Base-by-base conservation (phyloP, 2,797 vertebrate genomes). In the Schizopygopsis pylzovi region DNA sequence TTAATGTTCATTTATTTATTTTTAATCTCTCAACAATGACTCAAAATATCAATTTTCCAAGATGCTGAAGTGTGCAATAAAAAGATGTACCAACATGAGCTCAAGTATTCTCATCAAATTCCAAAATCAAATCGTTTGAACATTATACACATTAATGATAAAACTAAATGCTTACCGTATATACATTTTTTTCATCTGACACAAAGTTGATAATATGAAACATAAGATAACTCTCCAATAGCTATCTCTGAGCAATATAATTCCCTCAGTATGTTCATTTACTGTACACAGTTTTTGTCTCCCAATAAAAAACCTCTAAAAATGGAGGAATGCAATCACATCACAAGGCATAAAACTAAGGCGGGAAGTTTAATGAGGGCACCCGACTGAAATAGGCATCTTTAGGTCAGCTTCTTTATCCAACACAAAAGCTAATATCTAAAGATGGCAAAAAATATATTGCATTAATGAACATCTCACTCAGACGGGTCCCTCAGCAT, bases 391-490 rank as follows among this genome's bases (percentile, higher is more conserved):
- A 43, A 43, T 43, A 41, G 54, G 22, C 49, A 43, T 72, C 70
- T 63, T 47, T 33, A 43, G 37, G 33, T 68, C 43, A 54, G 63
- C 10, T n/a, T 68, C 47, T 84, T 68, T 78, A 56, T 68, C 18
- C 20, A 79, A 70, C 52, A 68, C 52, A 22, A 79, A 72, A 61
- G 39, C 7, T 56, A 28, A 47, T 49, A 18, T 61, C 39, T 15
- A 71, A 18, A 79, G 20, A 72, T 61, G 68, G 68, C 37, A 47
- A 85, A 71, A 52, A 71, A 79, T 47, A 47, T 71, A 41, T 25
- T 54, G 63, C 18, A 37, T 78, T 70, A 63, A 85, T 85, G 83
- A 85, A 47, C 52, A 59, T 43, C 75, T 82, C 47, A 56, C 45
- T 82, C 56, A 63, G 43, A 73, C 45, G 20, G 15, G 33, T 84